A percentile compares a stretch with the other conserved stretches of the same genome.
phyloP scores from a whole-genome alignment of 2,888 invertebrate species.

The Anagyrus pseudococci region DNA sequence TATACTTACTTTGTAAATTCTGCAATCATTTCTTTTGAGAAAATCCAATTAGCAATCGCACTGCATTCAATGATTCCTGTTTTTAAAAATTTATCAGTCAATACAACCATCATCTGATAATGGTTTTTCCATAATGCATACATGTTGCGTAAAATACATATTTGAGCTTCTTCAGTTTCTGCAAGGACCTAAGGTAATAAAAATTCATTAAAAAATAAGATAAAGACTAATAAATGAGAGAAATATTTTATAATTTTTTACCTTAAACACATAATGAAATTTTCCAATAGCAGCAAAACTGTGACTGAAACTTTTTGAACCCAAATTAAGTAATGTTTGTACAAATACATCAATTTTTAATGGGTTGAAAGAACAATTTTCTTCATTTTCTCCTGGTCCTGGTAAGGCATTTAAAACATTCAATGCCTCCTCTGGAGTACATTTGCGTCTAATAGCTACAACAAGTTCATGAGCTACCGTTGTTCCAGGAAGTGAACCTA shows the following conservation, averaged over 20 bases:
- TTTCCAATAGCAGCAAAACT: conserved; percentile 99
- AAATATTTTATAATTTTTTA: conserved; percentile 51
- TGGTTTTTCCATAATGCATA: conserved; percentile 96
- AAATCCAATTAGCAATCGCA: conserved; percentile 97
- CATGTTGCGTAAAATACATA: conserved; percentile 89
- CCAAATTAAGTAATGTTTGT: conserved; percentile 91
- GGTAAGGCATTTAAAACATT: conserved; percentile 87
- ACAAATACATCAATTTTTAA: conserved; percentile 96
- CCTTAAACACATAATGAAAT: conserved; percentile 91
- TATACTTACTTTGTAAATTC: conserved; percentile 79
- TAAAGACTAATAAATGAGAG: not conserved
- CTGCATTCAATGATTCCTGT: conserved; percentile 97
- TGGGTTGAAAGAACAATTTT: conserved; percentile 80
- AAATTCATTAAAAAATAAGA: not conserved
- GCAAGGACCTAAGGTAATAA: conserved; percentile 73
- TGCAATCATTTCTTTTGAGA: conserved; percentile 89
- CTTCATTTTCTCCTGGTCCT: conserved; percentile 78
- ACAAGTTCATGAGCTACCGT: conserved; percentile 86
- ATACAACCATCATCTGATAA: conserved; percentile 95
- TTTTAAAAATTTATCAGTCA: conserved; percentile 96
- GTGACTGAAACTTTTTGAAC: conserved; percentile 97
- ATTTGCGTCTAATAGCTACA: conserved; percentile 86
- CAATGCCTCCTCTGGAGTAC: conserved; percentile 88
- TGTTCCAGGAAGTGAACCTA: conserved; percentile 80
- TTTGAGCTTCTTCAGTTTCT: conserved; percentile 94